A percentile compares a stretch with the other conserved stretches of the same genome.
These are phyloP conservation scores for Lutraria rhynchaena DNA, from an alignment of 1,140 invertebrate species.

Conservation along the genomic window DNA sequence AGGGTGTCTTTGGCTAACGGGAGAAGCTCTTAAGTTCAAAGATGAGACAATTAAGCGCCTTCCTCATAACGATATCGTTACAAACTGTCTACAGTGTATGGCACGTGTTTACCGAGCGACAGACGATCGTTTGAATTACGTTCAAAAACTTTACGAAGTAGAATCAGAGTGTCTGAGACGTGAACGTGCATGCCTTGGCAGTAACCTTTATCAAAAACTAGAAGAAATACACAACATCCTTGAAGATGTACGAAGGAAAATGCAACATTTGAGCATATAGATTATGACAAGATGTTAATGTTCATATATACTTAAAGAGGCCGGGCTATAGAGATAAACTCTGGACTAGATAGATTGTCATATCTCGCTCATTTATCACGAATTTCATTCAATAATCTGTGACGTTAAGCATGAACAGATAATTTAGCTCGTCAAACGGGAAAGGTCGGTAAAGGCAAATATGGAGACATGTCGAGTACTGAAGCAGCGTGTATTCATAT, in stretches of 20 bases:
- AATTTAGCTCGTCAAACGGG: too few relatives aligned
- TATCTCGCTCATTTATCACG: too few relatives aligned
- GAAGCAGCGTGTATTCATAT: too few relatives aligned
- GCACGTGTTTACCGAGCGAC: conserved; percentile 13
- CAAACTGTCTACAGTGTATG: conserved; percentile 43
- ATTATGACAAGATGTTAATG: too few relatives aligned
- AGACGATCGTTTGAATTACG: conserved; percentile 18
- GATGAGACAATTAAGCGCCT: conserved; percentile 2
- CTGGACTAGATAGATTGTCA: too few relatives aligned
- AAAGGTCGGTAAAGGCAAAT: too few relatives aligned
- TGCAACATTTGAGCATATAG: conserved; percentile 13
- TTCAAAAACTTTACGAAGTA: conserved; percentile 28
- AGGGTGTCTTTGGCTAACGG: not conserved
- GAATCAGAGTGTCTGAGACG: conserved; percentile 40
- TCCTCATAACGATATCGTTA: conserved; percentile 28
- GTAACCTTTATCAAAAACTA: not conserved
- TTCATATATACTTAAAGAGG: too few relatives aligned
- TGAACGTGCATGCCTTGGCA: not conserved
- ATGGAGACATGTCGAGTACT: too few relatives aligned
- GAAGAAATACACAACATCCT: conserved; percentile 2
- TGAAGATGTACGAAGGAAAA: conserved; percentile 6
- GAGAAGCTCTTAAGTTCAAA: conserved; percentile 25
- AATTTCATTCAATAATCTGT: too few relatives aligned
- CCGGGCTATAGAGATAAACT: too few relatives aligned
- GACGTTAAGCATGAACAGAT: too few relatives aligned